Conservation (phyloP, 2,113 vertebrate species). For the Zootoca vivipara region DNA sequence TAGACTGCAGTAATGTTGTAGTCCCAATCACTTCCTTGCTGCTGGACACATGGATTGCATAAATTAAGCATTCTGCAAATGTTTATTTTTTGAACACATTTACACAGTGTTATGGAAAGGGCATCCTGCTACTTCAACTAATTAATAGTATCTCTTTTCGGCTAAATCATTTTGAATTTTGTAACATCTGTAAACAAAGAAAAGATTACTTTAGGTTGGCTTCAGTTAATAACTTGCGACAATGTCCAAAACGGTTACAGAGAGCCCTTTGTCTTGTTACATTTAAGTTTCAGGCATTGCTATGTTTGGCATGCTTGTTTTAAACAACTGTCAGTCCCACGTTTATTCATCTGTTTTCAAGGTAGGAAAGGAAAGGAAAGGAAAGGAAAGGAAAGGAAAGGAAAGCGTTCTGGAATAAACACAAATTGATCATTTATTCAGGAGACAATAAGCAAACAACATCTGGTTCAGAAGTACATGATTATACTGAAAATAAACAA, state of each 20-base stretch:
- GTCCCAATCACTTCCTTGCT: not conserved
- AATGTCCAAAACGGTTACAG: not conserved
- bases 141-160: constrained; percentile 2
- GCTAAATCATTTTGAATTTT: not conserved
- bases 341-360: not conserved
- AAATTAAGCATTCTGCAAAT: not conserved
- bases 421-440: constrained; percentile 9
- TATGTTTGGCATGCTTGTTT: constrained; percentile 27
- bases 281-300: not conserved
- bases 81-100: not conserved
- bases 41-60: not conserved
- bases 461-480: constrained; percentile 19
- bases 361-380: not conserved
- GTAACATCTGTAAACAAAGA: constrained; percentile 4
- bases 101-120: not conserved
- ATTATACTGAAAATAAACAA: constrained; percentile 31
- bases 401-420: constrained; percentile 25
- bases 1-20: not conserved
- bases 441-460: constrained; percentile 16
- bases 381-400: not conserved
- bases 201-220: accelerated
- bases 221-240: constrained; percentile 11
- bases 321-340: not conserved
- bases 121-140: not conserved
- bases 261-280: not conserved